These are phyloP conservation scores for Myotis yumanensis DNA, from an alignment of 2,113 vertebrate species.

Conservation along the genomic window DNA sequence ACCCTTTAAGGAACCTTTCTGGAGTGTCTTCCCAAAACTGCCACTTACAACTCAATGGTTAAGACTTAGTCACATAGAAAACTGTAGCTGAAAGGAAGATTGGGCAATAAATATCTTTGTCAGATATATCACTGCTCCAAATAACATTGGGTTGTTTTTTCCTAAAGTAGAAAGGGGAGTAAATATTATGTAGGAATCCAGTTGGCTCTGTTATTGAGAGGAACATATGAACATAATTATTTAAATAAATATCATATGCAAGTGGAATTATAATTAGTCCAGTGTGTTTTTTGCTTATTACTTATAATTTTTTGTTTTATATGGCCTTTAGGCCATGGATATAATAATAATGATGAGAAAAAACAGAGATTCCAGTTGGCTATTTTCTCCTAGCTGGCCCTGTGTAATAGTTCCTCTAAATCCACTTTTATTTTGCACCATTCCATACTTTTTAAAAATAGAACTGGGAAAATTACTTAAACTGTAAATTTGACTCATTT, in stretches of 20 bases:
- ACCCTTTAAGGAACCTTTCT: background rate
- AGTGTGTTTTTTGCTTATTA: background rate
- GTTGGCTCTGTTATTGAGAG: background rate
- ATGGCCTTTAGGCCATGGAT: background rate
- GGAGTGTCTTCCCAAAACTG: background rate
- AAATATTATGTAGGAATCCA: background rate
- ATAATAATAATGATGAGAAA: background rate
- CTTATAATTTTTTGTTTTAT: conserved; percentile 35
- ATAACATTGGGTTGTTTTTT: background rate
- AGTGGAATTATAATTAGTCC: background rate
- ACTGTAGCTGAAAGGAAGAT: background rate
- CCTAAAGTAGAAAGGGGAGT: background rate
- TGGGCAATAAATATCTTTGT: background rate
- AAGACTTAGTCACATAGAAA: background rate
- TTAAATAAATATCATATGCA: background rate
- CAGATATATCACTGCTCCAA: background rate
- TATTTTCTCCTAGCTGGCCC: background rate
- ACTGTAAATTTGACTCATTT: background rate
- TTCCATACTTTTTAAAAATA: background rate
- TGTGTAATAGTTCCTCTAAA: background rate
- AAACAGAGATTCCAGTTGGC: background rate
- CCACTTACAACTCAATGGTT: background rate
- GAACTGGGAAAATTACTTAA: background rate
- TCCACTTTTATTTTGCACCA: background rate
- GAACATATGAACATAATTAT: background rate